phyloP scores from a whole-genome alignment of 2,888 invertebrate species.

The Oasisia sp. region DNA sequence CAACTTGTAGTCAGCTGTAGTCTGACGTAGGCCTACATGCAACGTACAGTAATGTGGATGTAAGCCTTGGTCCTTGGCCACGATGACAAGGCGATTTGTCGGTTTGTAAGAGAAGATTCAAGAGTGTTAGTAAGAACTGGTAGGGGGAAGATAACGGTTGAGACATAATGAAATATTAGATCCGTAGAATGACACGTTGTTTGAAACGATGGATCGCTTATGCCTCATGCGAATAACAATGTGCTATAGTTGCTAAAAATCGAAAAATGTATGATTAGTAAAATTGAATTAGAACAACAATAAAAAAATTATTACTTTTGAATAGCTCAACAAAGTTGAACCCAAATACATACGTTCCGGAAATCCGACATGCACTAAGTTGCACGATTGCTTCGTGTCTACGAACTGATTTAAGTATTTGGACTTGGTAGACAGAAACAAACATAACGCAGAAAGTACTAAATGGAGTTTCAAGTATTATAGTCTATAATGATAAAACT shows the following conservation, averaged over 20 bases:
- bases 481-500: background rate
- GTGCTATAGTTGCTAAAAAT: background rate
- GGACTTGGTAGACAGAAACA: conserved; percentile 21
- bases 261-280: background rate
- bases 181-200: background rate
- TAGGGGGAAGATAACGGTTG: background rate
- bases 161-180: background rate
- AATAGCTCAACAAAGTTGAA: background rate
- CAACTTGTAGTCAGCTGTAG: conserved; percentile 19
- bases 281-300: conserved; percentile 20
- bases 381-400: background rate
- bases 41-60: background rate
- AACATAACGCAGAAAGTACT: conserved; percentile 7
- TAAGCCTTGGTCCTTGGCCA: background rate
- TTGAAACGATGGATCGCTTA: background rate
- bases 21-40: conserved; percentile 21
- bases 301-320: background rate
- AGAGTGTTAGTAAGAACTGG: conserved; percentile 13
- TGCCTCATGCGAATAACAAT: conserved; percentile 17
- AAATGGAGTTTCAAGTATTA: background rate
- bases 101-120: conserved; percentile 14
- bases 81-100: background rate
- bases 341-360: background rate
- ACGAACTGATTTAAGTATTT: background rate
- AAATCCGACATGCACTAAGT: background rate